Evolutionary conservation across 2,797 vertebrate species (phyloP), one percentile per base, ranked within the genome.

Genomic region (Jordanella pulchra): DNA sequence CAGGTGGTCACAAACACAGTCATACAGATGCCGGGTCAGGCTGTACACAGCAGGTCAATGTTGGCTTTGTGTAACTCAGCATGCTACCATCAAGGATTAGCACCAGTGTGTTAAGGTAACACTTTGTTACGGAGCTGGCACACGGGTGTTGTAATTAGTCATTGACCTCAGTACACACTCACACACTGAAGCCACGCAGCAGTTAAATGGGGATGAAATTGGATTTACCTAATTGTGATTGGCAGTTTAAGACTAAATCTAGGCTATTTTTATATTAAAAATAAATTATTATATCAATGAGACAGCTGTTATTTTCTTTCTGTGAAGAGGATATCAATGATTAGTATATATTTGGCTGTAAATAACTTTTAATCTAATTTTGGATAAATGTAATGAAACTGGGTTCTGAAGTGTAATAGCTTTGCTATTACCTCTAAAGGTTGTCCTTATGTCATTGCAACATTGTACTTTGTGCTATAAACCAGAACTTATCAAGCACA

Each of bases 1-100:
- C 68, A 61, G 86, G 88, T 67, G 84, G 82, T 64, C 75, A 71
- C 86, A 89, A 90, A 86, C 89, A 90, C 75, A 85, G 65, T 74
- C 80, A 71, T 76, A 83, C 89, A 92, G 90, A 91, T 89, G 89
- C 86, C 53, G 35, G 88, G 85, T 86, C 89, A 91, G 87, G 76
- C 84, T 70, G 86, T 76, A 84, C 87, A 81, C 90, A 89, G 84
- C 87, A 81, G 91, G 90, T 91, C 89, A 89, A 75, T 58, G 80
- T 68, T 65, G 74, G 65, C 81, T 87, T 86, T 90, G 88, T 91
- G 83, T 84, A 75, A 28, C 87, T 78, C 92, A 84, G 87, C 86
- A 30, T 78, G 88, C 65, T 3, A 76, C 77, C 82, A 77, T 83
- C 84, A 82, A 84, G 89, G 87, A 91, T 91, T 86, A 91, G 84